Evolutionary conservation across 2,113 vertebrate genomes (phyloP).

Genomic region (Nibea albiflora): DNA sequence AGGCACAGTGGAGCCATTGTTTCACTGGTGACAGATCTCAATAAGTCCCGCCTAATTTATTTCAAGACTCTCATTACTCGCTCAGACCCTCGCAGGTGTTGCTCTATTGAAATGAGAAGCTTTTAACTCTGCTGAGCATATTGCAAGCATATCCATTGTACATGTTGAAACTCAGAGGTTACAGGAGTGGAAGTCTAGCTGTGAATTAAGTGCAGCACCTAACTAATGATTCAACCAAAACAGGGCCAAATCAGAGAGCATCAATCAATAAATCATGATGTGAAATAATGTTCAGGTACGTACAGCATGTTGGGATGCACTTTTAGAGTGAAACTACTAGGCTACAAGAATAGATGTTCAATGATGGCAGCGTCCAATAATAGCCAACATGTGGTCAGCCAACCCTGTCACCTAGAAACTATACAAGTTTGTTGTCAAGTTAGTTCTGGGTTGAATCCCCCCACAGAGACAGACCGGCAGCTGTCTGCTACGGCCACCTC

Average conservation of each 20-base stretch:
- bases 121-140: slow-evolving; percentile 83
- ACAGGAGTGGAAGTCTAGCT: background rate
- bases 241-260: background rate
- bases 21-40: slow-evolving; percentile 78
- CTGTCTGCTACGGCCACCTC: no score
- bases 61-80: slow-evolving; percentile 86
- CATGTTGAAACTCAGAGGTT: slow-evolving; percentile 76
- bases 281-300: background rate
- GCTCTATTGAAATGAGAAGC: slow-evolving; percentile 87
- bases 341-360: background rate
- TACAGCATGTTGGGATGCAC: background rate
- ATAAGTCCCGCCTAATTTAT: slow-evolving; percentile 87
- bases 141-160: slow-evolving; percentile 71
- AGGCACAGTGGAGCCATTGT: slow-evolving; percentile 71
- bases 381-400: background rate
- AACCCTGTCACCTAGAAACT: background rate
- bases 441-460: no score
- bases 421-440: no score
- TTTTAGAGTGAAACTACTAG: background rate
- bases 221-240: background rate
- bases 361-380: background rate
- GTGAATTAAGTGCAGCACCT: background rate
- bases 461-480: no score
- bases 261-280: background rate
- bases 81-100: slow-evolving; percentile 81